phyloP scores from a whole-genome alignment of 2,888 invertebrate species.

The Leptinotarsa haldemani region DNA sequence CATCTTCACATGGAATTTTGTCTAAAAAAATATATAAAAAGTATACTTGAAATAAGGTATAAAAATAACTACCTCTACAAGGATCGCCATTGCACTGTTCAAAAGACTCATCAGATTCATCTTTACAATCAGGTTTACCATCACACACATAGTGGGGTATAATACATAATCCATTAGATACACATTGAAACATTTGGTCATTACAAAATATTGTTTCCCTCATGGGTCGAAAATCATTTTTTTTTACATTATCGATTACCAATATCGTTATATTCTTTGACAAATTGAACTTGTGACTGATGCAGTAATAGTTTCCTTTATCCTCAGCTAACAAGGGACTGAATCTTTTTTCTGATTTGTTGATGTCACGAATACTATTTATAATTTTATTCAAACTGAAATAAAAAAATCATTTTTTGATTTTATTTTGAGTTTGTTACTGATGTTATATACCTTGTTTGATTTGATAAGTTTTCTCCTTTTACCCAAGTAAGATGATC shows the following conservation, averaged over 20 bases:
- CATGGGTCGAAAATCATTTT: conserved; percentile 46
- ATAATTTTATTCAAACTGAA: conserved; percentile 39
- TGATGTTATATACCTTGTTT: conserved; percentile 38
- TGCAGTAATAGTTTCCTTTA: conserved; percentile 60
- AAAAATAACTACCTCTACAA: conserved; percentile 62
- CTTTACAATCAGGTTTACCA: conserved; percentile 68
- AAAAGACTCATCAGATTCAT: conserved; percentile 67
- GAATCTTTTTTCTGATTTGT: conserved; percentile 59
- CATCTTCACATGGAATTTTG: conserved; percentile 66
- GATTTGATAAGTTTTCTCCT: conserved; percentile 42
- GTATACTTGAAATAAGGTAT: conserved; percentile 64
- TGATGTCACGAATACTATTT: conserved; percentile 46
- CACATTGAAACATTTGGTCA: conserved; percentile 62
- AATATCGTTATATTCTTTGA: conserved; percentile 57
- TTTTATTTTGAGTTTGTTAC: not conserved
- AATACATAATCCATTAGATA: conserved; percentile 64
- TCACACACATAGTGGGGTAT: conserved; percentile 68
- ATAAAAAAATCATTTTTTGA: conserved; percentile 16
- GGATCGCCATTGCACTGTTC: conserved; percentile 64
- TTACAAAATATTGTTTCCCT: conserved; percentile 56
- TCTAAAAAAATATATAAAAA: conserved; percentile 55
- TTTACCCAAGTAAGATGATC: conserved; percentile 60
- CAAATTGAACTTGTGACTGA: conserved; percentile 60
- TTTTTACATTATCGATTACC: conserved; percentile 53
- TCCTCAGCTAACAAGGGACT: conserved; percentile 57